Base-by-base conservation (phyloP, 2,797 vertebrate species). In the Aulostomus chinensis region DNA sequence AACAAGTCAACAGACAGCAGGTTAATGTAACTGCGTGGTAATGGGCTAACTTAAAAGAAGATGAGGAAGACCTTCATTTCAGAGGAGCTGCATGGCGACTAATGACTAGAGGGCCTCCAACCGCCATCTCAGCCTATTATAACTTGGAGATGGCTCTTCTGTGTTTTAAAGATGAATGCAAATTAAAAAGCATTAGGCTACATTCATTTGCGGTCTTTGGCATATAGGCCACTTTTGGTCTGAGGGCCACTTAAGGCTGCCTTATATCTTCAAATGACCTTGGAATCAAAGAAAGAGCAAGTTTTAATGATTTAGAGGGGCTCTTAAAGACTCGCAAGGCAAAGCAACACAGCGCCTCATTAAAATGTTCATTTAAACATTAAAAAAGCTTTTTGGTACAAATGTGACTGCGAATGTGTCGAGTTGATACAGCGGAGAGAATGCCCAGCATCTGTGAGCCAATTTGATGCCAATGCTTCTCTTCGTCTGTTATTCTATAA, bases 271-370 rank as follows among this genome's bases (percentile, higher is more conserved):
- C 78, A 79, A 82, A 88, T 88, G 86, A 88, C 84, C 86, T 88
- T 85, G 86, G 84, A 86, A 88, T 90, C 85, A 88, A 88, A 90
- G 87, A 86, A 79, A 76, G 81, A 87, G 85, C 80, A 80, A 76
- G 80, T 86, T 88, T 86, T 87, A 89, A 89, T 88, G 86, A 88
- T 89, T 88, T 73, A 87, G 85, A 87, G 81, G n/a, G 76, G 84
- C 86, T 87, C 85, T 87, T 84, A 83, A 86, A 83, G 83, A 81
- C 81, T 78, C 58, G 2, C 61, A 78, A 75, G 80, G 49, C 71
- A 81, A 75, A 63, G 81, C 80, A 81, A 88, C 78, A 78, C 72
- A 70, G 79, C 30, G 62, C 72, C 84, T 88, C 88, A 87, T 88
- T 88, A 89, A 88, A 87, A 88, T 69, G 58, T 83, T 87, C 85